Evolutionary conservation across 2,113 vertebrate genomes (phyloP), one percentile per base, ranked within the genome.

Genomic region (Sinocyclocheilus anophthalmus): DNA sequence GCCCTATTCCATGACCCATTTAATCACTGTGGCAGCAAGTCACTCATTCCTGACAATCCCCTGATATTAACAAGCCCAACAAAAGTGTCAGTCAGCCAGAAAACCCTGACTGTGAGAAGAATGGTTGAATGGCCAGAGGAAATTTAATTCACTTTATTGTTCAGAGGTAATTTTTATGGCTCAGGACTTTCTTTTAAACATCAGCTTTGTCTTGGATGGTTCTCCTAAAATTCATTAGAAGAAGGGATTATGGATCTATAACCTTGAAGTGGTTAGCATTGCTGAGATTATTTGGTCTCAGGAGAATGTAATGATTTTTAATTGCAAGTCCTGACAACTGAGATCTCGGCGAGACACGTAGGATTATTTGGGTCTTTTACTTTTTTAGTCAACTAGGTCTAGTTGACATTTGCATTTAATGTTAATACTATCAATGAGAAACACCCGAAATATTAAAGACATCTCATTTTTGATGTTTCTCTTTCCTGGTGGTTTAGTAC

Each of bases 401-500:
- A n/a, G 20, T 4, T 39, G 7, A 8, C 7, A 2, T 70, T 70
- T 45, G 33, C 33, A 39, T 72, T 39, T 20, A 70, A 37, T 70
- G 67, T 70, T 4, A 37, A 37, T 70, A 8, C 33, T 37, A 20
- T 70, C 13, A n/a, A 33, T 8, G 13, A 69, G 65, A 69, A 70
- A 70, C 67, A 22, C 16, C 3, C 11, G 12, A 75, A 3, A 76
- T 13, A 14, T 76, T 48, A 11, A 76, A n/a, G 18, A 75, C 1
- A 24, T 42, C 8, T 48, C 0, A 76, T n/a, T 76, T 42, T 48
- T 76, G 14, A 26, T 30, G 76, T 18, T 30, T 53, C 45, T 57
- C 9, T 42, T 8, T 42, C 8, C 24, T 33, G 14, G 13, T 26
- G 20, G 39, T 24, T 73, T 7, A 76, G 90, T 88, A 96, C 96